Base-by-base conservation (phyloP, 2,113 vertebrate genomes). In the Campylomormyrus numenius region DNA sequence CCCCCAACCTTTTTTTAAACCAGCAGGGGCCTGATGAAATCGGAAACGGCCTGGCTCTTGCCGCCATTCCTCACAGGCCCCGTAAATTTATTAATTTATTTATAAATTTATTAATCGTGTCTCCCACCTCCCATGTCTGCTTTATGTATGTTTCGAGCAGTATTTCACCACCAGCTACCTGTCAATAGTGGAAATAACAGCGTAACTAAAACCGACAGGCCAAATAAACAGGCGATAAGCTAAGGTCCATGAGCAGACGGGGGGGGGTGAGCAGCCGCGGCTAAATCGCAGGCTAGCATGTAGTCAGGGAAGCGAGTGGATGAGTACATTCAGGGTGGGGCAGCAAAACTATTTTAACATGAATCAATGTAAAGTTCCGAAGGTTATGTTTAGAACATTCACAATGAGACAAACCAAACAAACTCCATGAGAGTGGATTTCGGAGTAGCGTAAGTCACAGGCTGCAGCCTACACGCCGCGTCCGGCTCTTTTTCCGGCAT, bases 101-200 rank as follows among this genome's bases (percentile, higher is more conserved):
- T 95, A 95, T 95, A 95, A 94, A 95, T 95, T 93, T 95, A 92
- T 94, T 95, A 94, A 94, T 91, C 93, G 93, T 94, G 94, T 92
- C 90, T 92, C 91, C 88, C 90, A 89, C 92, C 95, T 92, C 94
- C 94, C 93, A 94, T 94, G 93, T 90, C 91, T 94, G 95, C 94
- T 96, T 96, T 96, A 96, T 95, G 95, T 95, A 94, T 94, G 94
- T 94, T 93, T 94, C 93, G 93, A 95, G 95, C 94, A 95, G 94
- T 95, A 96, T 96, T 96, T 97, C 96, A 96, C 97, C 96, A 97
- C 97, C 96, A 97, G 95, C 94, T 95, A 95, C 95, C 96, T 17
- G 74, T 80, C 96, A 96, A 98, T 97, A 97, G 98, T 96, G 97
- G 96, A 93, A 95, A 92, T 53, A 91, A 92, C 94, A 94, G 93